Percentiles rank a stretch among this genome's conserved stretches.
These are phyloP conservation scores for Pempheris klunzingeri DNA, from an alignment of 2,797 vertebrate genomes.

Conservation along the genomic window DNA sequence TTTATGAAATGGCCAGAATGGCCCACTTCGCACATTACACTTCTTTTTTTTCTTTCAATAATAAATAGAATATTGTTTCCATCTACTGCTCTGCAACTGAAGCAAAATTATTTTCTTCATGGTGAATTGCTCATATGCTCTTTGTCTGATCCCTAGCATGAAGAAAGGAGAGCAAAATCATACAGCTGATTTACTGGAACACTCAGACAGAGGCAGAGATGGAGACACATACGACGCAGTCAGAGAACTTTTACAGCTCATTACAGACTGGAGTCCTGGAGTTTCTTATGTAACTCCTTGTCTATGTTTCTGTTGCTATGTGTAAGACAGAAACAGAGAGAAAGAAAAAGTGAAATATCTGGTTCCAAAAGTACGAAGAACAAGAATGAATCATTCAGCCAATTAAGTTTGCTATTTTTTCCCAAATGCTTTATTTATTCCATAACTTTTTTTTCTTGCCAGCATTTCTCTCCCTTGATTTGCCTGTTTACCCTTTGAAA, in stretches of 20 bases:
- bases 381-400: slow-evolving; percentile 46
- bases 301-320: slow-evolving; percentile 44
- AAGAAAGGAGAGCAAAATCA: slow-evolving; percentile 38
- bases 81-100: background rate
- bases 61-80: background rate
- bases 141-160: slow-evolving; percentile 30
- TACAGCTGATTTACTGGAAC: slow-evolving; percentile 60
- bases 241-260: slow-evolving; percentile 67
- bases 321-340: slow-evolving; percentile 37
- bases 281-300: slow-evolving; percentile 60
- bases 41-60: background rate
- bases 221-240: slow-evolving; percentile 45
- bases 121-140: slow-evolving; percentile 12
- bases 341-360: slow-evolving; percentile 40
- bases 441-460: slow-evolving; percentile 16
- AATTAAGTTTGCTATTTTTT: slow-evolving; percentile 47
- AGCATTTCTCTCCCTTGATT: slow-evolving; percentile 29
- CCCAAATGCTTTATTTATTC: slow-evolving; percentile 38
- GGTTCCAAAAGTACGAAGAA: slow-evolving; percentile 24
- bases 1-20: background rate
- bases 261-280: slow-evolving; percentile 59
- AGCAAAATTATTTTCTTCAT: background rate
- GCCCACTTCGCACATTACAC: background rate
- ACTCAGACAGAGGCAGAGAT: slow-evolving; percentile 32
- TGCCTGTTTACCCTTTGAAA: slow-evolving; percentile 46